These are phyloP conservation scores for Trematomus loennbergii DNA, from an alignment of 2,113 vertebrate species.

Conservation along the genomic window DNA sequence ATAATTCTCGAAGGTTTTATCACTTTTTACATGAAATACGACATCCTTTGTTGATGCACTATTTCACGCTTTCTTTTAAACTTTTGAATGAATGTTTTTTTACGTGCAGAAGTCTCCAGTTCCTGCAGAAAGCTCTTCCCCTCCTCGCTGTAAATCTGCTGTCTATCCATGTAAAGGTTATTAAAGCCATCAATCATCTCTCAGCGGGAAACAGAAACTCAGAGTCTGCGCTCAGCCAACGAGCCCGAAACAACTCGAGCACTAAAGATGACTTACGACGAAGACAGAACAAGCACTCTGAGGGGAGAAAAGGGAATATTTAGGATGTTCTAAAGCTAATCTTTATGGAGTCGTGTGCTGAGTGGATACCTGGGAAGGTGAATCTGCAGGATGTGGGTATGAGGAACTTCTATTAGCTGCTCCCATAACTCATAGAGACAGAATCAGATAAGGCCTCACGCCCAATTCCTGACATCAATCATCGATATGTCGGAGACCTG, in stretches of 20 bases:
- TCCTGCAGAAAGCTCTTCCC: background rate
- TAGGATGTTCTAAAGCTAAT: constrained; percentile 20
- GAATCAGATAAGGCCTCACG: constrained; percentile 43
- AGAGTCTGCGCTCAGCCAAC: too few relatives aligned
- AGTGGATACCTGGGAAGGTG: constrained; percentile 10
- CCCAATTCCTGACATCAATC: constrained; percentile 63
- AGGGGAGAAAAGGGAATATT: background rate
- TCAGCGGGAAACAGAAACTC: background rate
- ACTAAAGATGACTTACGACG: constrained; percentile 16
- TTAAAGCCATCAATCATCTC: background rate
- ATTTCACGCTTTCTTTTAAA: too few relatives aligned
- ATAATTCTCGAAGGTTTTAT: too few relatives aligned
- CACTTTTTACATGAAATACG: too few relatives aligned
- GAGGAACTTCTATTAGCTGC: constrained; percentile 57
- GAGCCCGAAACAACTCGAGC: background rate
- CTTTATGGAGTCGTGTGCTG: constrained; percentile 8
- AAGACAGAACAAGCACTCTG: background rate
- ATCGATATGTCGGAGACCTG: constrained; percentile 23
- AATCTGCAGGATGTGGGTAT: constrained; percentile 32
- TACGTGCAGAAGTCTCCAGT: background rate
- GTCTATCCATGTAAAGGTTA: background rate
- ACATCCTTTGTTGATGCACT: too few relatives aligned
- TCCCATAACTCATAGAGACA: constrained; percentile 71
- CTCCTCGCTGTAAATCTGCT: background rate
- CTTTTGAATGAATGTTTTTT: background rate